These are phyloP conservation scores for Meiosimyza decipiens DNA, from an alignment of 2,888 invertebrate species.

Conservation along the genomic window DNA sequence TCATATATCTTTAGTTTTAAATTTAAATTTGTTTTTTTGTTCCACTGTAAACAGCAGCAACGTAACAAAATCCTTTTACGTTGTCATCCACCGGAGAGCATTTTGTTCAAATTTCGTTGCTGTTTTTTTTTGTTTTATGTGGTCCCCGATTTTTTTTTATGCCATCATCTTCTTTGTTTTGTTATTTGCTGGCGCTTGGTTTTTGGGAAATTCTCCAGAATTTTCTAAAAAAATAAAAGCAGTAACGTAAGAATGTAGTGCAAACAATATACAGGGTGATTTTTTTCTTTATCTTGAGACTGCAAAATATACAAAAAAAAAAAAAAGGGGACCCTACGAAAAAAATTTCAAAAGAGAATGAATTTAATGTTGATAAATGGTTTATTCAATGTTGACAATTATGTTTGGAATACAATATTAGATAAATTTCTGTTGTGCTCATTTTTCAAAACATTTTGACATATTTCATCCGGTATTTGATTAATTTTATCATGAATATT, in stretches of 20 bases:
- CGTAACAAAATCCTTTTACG: slow-evolving; percentile 17
- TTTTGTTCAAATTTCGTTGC: slow-evolving; percentile 25
- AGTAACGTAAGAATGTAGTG: slow-evolving; percentile 1
- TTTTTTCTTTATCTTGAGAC: background rate
- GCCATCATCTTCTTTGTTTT: background rate
- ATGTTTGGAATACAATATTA: too few relatives aligned
- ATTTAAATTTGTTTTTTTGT: background rate
- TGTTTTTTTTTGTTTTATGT: background rate
- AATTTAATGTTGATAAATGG: too few relatives aligned
- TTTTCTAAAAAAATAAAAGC: slow-evolving; percentile 13
- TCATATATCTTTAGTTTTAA: too few relatives aligned
- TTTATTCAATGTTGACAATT: too few relatives aligned
- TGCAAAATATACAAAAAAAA: slow-evolving; percentile 3
- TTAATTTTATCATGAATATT: too few relatives aligned
- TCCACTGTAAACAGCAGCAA: slow-evolving; percentile 7
- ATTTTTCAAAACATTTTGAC: too few relatives aligned
- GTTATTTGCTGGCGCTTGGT: background rate
- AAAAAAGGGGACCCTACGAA: background rate
- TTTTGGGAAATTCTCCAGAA: slow-evolving; percentile 12
- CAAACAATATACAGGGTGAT: background rate
- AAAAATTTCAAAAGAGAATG: too few relatives aligned
- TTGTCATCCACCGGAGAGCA: slow-evolving; percentile 20
- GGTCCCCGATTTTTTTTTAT: background rate
- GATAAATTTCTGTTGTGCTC: too few relatives aligned
- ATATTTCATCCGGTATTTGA: too few relatives aligned